A percentile compares a stretch with the other conserved stretches of the same genome.
phyloP scores from a whole-genome alignment of 2,888 invertebrate genomes.

The Acholoe squamosa region DNA sequence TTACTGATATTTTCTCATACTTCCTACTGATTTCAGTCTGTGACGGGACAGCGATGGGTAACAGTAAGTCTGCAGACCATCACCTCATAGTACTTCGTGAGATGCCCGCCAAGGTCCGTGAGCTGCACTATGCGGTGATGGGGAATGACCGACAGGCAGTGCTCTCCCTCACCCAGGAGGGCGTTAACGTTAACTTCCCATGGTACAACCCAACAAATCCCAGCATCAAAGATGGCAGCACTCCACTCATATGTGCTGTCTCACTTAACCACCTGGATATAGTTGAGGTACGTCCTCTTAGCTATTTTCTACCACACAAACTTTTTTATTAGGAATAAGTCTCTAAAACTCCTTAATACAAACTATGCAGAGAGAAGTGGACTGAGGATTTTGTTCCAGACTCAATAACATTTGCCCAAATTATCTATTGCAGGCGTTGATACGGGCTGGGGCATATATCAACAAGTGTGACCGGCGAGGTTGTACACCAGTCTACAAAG shows the following conservation, averaged over 20 bases:
- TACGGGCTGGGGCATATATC: conserved; percentile 81
- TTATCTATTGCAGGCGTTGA: conserved; percentile 77
- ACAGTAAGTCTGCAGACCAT: conserved; percentile 79
- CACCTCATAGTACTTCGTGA: conserved; percentile 74
- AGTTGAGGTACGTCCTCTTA: conserved; percentile 77
- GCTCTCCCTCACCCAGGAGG: conserved; percentile 76
- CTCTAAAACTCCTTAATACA: no score
- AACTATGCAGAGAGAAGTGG: no score
- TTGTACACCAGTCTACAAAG: conserved; percentile 83
- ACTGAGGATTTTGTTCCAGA: no score
- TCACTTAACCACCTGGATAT: conserved; percentile 83
- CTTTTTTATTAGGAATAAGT: no score
- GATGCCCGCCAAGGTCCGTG: conserved; percentile 82
- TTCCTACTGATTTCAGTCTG: no score
- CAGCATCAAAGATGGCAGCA: conserved; percentile 84
- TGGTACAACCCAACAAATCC: conserved; percentile 83
- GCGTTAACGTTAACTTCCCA: conserved; percentile 83
- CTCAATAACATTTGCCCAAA: no score
- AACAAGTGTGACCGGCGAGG: conserved; percentile 82
- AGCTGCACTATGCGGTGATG: conserved; percentile 83
- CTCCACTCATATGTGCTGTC: conserved; percentile 83
- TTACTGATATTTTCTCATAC: no score
- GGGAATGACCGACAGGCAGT: conserved; percentile 82
- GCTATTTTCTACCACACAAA: no score
- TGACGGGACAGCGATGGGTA: conserved; percentile 76